Percentiles rank a stretch among this genome's conserved stretches.
These are phyloP conservation scores for Dasypus novemcinctus DNA, from an alignment of 2,113 vertebrate genomes.

Conservation along the genomic window DNA sequence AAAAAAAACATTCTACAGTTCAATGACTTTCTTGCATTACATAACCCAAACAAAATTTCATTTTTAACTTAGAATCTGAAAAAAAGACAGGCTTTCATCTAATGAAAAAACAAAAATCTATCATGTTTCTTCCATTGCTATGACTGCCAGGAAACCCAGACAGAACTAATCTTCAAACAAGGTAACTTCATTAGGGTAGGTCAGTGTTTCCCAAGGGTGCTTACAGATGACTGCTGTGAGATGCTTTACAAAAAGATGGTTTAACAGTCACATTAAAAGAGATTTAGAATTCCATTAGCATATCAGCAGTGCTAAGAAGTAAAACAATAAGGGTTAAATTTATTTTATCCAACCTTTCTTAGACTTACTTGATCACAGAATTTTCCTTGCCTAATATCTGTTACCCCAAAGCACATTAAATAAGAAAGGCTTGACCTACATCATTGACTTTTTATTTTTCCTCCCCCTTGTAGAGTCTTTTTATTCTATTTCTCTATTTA, in stretches of 20 bases:
- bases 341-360: not conserved
- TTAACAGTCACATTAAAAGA: not conserved
- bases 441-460: not conserved
- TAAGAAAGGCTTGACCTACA: not conserved
- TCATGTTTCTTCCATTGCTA: not conserved
- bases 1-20: not conserved
- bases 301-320: not conserved
- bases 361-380: not conserved
- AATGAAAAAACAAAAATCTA: not conserved
- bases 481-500: not conserved
- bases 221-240: not conserved
- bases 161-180: not conserved
- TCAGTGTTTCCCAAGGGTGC: not conserved
- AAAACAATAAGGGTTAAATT: not conserved
- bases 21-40: not conserved
- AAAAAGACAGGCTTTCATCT: not conserved
- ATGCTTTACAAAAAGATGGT: not conserved
- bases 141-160: not conserved
- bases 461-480: not conserved
- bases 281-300: not conserved
- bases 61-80: conserved; percentile 22
- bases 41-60: conserved; percentile 9
- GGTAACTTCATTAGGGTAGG: not conserved
- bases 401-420: not conserved
- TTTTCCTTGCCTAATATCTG: not conserved